These are phyloP conservation scores for Tipula confusa DNA, from an alignment of 2,888 invertebrate species.

Conservation along the genomic window DNA sequence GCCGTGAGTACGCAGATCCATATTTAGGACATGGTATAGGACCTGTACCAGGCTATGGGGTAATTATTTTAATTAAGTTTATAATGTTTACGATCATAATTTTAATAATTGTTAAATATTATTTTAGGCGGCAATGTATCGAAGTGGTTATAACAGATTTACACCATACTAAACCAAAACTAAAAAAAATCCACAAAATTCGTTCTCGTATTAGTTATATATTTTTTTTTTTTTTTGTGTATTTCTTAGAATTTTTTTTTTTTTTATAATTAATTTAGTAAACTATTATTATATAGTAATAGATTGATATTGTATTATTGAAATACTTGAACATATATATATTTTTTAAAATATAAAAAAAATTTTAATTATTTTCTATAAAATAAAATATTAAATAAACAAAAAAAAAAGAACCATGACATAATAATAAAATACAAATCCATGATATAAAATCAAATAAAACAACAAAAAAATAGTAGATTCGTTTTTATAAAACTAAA, in stretches of 20 bases:
- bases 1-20: slow-evolving; percentile 88
- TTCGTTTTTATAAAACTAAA: slow-evolving; percentile 25
- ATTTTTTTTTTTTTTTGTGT: background rate
- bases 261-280: background rate
- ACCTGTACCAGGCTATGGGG: slow-evolving; percentile 95
- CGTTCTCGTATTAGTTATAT: slow-evolving; percentile 6
- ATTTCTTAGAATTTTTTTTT: slow-evolving; percentile 6
- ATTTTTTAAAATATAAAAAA: background rate
- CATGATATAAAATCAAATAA: background rate
- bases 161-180: slow-evolving; percentile 84
- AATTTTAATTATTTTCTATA: slow-evolving; percentile 20
- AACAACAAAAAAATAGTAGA: background rate
- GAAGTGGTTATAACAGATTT: slow-evolving; percentile 92
- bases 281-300: slow-evolving; percentile 14
- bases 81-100: background rate
- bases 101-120: slow-evolving; percentile 34
- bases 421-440: background rate
- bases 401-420: slow-evolving; percentile 14
- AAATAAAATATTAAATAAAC: slow-evolving; percentile 7
- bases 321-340: background rate
- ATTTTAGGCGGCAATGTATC: slow-evolving; percentile 82
- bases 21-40: slow-evolving; percentile 94
- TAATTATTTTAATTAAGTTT: slow-evolving; percentile 52
- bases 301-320: slow-evolving; percentile 3
- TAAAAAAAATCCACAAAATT: background rate